phyloP scores from a whole-genome alignment of 2,113 vertebrate species.

The Balaenoptera acutorostrata region DNA sequence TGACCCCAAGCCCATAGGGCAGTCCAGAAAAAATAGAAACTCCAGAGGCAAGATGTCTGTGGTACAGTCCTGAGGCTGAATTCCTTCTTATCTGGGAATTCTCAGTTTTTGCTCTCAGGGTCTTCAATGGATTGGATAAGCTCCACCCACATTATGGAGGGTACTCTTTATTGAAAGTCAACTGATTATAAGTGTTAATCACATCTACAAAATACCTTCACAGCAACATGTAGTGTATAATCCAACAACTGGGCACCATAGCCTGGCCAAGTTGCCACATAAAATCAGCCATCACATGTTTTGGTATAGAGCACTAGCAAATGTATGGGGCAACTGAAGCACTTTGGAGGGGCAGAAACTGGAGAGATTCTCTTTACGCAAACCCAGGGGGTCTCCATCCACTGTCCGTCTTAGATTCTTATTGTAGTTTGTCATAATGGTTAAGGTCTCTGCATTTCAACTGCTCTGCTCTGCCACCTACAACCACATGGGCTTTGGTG shows the following conservation, averaged over 20 bases:
- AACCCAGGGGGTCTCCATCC: accelerated
- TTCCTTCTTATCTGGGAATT: not conserved
- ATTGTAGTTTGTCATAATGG: not conserved
- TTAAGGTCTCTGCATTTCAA: not conserved
- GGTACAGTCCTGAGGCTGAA: not conserved
- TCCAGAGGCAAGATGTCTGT: not conserved
- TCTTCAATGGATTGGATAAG: not conserved
- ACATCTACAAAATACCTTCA: not conserved
- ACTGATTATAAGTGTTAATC: not conserved
- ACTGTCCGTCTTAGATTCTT: not conserved
- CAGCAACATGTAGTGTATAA: not conserved
- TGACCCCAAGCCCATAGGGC: not conserved
- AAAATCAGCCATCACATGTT: not conserved
- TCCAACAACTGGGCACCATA: not conserved
- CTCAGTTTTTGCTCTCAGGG: not conserved
- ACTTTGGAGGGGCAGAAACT: not conserved
- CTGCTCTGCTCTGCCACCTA: not conserved
- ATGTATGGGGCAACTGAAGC: not conserved
- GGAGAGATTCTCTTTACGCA: not conserved
- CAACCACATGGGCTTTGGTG: not conserved
- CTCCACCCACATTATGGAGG: not conserved
- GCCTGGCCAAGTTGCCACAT: not conserved
- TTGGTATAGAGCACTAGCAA: not conserved
- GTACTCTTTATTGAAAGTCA: not conserved
- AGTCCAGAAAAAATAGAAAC: not conserved